Evolutionary conservation across 2,113 vertebrate species (phyloP).

Genomic region (Albula glossodonta): DNA sequence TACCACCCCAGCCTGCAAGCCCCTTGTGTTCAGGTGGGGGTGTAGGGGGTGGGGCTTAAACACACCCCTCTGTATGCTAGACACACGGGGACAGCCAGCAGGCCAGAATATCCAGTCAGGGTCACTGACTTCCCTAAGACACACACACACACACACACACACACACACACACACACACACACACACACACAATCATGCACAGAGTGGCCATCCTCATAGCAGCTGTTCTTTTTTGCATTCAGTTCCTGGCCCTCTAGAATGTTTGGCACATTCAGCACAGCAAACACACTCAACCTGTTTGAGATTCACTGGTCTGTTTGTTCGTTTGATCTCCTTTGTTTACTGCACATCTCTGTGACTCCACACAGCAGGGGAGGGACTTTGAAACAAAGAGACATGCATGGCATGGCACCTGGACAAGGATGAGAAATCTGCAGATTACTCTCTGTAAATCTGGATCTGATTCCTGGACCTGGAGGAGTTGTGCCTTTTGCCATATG

Average conservation of each 20-base stretch:
- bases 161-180: background rate
- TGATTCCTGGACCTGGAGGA: background rate
- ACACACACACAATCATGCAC: background rate
- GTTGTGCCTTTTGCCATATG: background rate
- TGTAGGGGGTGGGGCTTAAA: too few relatives aligned
- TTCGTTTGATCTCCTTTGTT: slow-evolving; percentile 9
- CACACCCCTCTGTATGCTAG: too few relatives aligned
- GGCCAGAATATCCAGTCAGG: background rate
- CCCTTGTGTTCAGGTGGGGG: background rate
- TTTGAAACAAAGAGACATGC: background rate
- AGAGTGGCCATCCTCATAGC: background rate
- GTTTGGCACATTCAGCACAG: too few relatives aligned
- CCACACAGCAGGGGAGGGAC: background rate
- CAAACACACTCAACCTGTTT: background rate
- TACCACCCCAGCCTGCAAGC: background rate
- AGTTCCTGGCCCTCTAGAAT: background rate
- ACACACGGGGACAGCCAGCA: too few relatives aligned
- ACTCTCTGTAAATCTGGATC: background rate
- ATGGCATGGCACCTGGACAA: background rate
- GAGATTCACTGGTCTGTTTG: background rate
- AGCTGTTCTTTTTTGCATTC: background rate
- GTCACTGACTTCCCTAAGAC: background rate
- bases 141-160: background rate
- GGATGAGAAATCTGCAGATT: background rate
- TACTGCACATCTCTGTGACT: background rate